A percentile compares a stretch with the other conserved stretches of the same genome.
Conservation (phyloP, 2,113 vertebrate species). For the Pseudorectes ferrugineus region DNA sequence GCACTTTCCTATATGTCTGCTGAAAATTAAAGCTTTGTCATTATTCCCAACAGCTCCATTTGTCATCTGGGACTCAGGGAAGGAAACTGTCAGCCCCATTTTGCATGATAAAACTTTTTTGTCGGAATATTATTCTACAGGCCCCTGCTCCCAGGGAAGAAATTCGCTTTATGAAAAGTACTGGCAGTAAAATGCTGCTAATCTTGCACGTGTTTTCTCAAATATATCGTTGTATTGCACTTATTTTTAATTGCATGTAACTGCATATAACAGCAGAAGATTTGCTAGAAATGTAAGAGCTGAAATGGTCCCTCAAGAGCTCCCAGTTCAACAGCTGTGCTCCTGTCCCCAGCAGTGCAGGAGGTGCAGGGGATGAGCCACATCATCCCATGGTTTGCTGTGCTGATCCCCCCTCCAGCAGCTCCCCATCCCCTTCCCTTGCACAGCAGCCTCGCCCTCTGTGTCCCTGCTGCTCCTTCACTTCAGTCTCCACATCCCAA, state of each 20-base stretch:
- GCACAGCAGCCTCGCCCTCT: rapidly evolving
- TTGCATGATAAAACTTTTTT: not conserved
- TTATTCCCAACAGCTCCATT: not conserved
- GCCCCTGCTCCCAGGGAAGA: not conserved
- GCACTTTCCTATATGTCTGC: not conserved
- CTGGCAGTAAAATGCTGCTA: not conserved
- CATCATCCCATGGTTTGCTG: not conserved
- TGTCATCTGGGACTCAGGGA: not conserved
- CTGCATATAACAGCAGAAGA: not conserved
- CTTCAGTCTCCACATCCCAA: not conserved
- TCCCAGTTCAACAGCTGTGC: not conserved
- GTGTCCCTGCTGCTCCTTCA: not conserved
- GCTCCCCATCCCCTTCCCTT: not conserved
- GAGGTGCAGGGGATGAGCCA: not conserved
- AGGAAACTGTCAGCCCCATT: not conserved
- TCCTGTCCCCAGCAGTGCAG: not conserved
- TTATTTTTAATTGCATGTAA: not conserved
- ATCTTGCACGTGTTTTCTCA: not conserved
- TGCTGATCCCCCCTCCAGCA: not conserved
- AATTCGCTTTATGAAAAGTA: not conserved
- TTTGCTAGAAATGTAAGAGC: not conserved
- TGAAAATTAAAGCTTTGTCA: not conserved
- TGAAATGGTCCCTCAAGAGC: not conserved
- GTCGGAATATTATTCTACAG: not conserved
- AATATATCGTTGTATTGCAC: not conserved